phyloP scores from a whole-genome alignment of 2,113 vertebrate species.

The Sinocyclocheilus rhinocerous region DNA sequence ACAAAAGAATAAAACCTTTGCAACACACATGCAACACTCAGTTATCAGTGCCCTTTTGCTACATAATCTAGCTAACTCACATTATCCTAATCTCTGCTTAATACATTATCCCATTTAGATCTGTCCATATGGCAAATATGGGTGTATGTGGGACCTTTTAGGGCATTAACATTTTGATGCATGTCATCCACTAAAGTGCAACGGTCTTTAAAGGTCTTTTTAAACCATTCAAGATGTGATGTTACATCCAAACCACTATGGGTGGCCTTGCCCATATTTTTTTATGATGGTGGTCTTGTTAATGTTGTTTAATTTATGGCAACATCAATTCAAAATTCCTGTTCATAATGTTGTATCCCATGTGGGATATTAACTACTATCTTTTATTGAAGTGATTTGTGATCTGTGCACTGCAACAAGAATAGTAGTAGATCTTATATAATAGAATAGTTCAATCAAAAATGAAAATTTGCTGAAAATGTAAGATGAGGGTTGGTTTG shows the following conservation, averaged over 20 bases:
- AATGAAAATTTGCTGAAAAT: no score
- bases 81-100: neutral
- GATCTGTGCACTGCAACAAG: no score
- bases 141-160: neutral
- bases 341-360: no score
- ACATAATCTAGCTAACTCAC: neutral
- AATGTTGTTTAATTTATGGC: no score
- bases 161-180: neutral
- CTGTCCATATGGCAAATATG: neutral
- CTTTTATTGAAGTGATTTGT: no score
- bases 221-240: neutral
- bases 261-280: no score
- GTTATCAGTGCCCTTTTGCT: neutral
- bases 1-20: neutral
- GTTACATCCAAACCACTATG: neutral
- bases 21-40: neutral
- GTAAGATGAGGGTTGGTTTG: no score
- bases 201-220: neutral
- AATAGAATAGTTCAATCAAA: no score
- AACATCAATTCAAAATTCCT: no score
- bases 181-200: neutral
- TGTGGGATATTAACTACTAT: no score
- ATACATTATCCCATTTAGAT: neutral
- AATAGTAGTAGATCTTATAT: no score
- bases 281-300: no score